Evolutionary conservation across 2,113 vertebrate genomes (phyloP), one percentile per base, ranked within the genome.

Genomic region (Vulpes ferrilata): DNA sequence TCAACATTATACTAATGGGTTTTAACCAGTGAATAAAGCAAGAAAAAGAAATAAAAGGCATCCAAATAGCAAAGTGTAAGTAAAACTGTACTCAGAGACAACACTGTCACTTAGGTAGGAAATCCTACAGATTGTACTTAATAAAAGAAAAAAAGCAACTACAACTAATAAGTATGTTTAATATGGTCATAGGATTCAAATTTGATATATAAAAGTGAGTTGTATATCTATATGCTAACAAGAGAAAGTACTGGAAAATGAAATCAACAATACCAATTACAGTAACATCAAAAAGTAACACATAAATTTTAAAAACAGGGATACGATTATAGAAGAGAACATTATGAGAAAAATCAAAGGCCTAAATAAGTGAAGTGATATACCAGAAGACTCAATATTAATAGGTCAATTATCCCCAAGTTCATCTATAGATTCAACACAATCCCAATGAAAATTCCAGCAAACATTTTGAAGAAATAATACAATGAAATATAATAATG

Each of bases 401-500:
- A 94, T 19, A 73, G 35, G 43, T 71, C 62, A 80, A 23, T 32
- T 91, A 64, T 53, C 62, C 69, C 60, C 69, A 84, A 76, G n/a
- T 22, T 78, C 35, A 78, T 67, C 62, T 90, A 64, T 51, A 90
- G 35, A 85, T 51, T 84, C 65, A 89, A 53, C 2, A 23, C 11
- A 82, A 91, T 53, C 81, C 43, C 88, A 79, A 79, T 79, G 51
- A 95, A 71, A 91, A 91, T 91, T 78, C 53, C 81, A 80, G 23
- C 32, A 71, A 55, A 38, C 10, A 79, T 53, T 95, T 60, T 86
- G 30, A 35, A 95, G 13, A 91, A 79, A 95, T 35, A 19, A 85
- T 76, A 90, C 80, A 86, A 80, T 80, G 53, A 91, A 86, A 79
- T 35, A 78, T 10, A 78, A 51, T 55, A 71, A 79, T 71, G 32